Evolutionary conservation across 2,113 vertebrate species (phyloP).

Genomic region (Aptenodytes forsteri): DNA sequence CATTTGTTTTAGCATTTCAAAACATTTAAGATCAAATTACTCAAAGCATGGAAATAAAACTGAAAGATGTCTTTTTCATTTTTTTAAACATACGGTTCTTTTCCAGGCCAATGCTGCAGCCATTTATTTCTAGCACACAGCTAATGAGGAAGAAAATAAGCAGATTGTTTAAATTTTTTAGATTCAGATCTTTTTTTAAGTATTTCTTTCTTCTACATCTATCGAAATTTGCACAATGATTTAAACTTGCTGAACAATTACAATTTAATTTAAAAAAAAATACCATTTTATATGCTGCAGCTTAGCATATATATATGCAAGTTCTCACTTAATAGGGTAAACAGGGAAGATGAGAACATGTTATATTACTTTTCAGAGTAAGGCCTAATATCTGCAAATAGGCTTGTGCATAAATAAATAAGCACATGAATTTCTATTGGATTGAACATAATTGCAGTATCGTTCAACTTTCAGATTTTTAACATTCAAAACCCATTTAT

Average conservation of each 20-base stretch:
- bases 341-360: not conserved
- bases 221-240: not conserved
- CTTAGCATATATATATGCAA: not conserved
- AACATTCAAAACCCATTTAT: not conserved
- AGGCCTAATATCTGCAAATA: not conserved
- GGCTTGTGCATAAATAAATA: not conserved
- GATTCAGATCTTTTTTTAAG: not conserved
- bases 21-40: not conserved
- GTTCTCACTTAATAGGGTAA: not conserved
- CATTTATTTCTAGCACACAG: not conserved
- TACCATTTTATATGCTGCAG: not conserved
- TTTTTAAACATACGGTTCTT: not conserved
- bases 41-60: not conserved
- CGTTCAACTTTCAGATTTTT: not conserved
- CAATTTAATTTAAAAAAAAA: not conserved
- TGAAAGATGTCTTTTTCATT: not conserved
- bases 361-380: not conserved
- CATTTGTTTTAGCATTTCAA: not conserved
- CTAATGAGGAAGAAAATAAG: not conserved
- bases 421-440: not conserved
- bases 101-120: not conserved
- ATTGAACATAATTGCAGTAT: not conserved
- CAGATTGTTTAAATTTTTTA: not conserved
- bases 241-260: not conserved
- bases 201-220: not conserved